Evolutionary conservation across 2,113 vertebrate species (phyloP).

Genomic region (Bubo scandiacus): DNA sequence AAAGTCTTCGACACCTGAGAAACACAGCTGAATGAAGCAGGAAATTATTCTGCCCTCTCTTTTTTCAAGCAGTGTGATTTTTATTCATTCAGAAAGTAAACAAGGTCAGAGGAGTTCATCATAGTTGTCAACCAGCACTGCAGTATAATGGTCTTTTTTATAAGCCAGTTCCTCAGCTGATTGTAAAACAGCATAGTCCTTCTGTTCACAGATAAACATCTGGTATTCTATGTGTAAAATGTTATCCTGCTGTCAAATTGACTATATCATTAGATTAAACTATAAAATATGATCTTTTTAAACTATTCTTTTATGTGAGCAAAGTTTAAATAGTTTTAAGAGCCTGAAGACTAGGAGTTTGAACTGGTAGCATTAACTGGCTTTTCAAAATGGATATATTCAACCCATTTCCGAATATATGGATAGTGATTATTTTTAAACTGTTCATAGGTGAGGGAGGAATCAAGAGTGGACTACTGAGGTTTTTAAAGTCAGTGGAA

Average conservation of each 20-base stretch:
- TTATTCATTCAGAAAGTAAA: conserved; percentile 30
- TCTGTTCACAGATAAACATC: conserved; percentile 26
- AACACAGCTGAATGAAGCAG: not conserved
- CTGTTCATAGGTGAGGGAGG: not conserved
- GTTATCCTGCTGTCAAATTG: not conserved
- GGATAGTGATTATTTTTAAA: not conserved
- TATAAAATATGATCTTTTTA: not conserved
- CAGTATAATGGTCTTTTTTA: not conserved
- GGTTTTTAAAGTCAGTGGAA: not conserved
- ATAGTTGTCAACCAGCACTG: not conserved
- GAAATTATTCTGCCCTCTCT: not conserved
- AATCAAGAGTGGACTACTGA: not conserved
- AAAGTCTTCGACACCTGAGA: not conserved
- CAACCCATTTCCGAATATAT: not conserved
- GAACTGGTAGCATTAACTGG: not conserved
- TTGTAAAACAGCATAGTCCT: not conserved
- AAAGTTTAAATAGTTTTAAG: not conserved
- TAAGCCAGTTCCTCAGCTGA: not conserved
- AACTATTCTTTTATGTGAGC: not conserved
- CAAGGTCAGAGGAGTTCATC: conserved; percentile 29
- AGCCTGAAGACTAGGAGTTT: not conserved
- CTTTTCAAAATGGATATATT: not conserved
- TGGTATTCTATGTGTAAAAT: not conserved
- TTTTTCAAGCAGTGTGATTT: not conserved
- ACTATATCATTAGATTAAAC: not conserved